Percentiles rank a stretch among this genome's conserved stretches.
Conservation (phyloP, 2,888 invertebrate genomes). For the Polymixis flavicincta region DNA sequence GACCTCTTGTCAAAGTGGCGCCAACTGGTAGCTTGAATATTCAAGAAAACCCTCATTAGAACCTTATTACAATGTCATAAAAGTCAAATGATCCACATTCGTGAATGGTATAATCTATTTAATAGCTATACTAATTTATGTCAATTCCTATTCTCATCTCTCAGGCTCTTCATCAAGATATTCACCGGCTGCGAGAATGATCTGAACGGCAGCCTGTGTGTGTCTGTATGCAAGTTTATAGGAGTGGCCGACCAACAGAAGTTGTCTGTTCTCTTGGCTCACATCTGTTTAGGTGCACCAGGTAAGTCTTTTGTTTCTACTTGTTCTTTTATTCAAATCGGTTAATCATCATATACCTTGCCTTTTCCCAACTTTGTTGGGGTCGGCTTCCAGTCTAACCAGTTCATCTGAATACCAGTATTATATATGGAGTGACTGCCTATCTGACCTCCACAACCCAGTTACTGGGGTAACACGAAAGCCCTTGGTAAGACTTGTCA, state of each 20-base stretch:
- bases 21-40: no score
- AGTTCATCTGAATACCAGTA: neutral
- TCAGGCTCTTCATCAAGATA: constrained; percentile 86
- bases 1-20: no score
- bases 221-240: constrained; percentile 86
- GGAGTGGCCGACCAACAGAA: constrained; percentile 86
- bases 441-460: no score
- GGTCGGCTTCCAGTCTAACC: no score
- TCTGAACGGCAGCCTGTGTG: constrained; percentile 79
- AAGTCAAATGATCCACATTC: neutral
- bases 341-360: neutral
- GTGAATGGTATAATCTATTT: no score
- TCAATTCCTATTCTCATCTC: neutral
- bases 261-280: constrained; percentile 78
- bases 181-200: constrained; percentile 85
- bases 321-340: neutral
- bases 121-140: neutral
- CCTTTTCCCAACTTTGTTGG: no score
- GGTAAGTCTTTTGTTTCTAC: constrained; percentile 68
- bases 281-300: constrained; percentile 82
- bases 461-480: no score
- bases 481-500: no score
- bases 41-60: no score
- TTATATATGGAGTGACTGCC: neutral
- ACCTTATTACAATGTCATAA: neutral